Evolutionary conservation across 2,888 invertebrate species (phyloP).

Genomic region (Tromatobia lineatoria): DNA sequence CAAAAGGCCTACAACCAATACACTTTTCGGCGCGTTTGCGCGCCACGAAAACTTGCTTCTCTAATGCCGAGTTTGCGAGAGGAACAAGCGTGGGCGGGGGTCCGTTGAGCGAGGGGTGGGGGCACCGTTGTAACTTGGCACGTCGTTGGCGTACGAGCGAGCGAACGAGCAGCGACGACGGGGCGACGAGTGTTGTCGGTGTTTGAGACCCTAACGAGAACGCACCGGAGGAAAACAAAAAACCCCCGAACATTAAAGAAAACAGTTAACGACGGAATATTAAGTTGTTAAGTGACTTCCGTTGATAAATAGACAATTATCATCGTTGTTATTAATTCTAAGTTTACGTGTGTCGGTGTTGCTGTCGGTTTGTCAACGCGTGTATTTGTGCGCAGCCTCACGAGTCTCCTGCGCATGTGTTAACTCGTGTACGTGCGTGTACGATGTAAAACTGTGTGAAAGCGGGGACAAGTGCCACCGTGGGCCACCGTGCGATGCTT

Average conservation of each 20-base stretch:
- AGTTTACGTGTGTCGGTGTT: slow-evolving; percentile 11
- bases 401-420: slow-evolving; percentile 1
- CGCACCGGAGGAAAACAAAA: slow-evolving; percentile 5
- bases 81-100: neutral
- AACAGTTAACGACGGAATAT: neutral
- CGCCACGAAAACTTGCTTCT: slow-evolving; percentile 33
- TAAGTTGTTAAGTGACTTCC: neutral
- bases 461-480: slow-evolving; percentile 65
- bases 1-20: neutral
- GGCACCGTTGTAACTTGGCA: slow-evolving; percentile 43
- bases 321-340: neutral
- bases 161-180: slow-evolving; percentile 40
- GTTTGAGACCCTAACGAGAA: neutral
- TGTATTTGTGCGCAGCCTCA: slow-evolving; percentile 46
- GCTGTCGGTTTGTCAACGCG: slow-evolving; percentile 31
- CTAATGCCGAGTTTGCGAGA: neutral
- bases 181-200: slow-evolving; percentile 20
- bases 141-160: slow-evolving; percentile 51
- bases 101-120: neutral
- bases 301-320: neutral
- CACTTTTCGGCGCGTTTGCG: slow-evolving; percentile 41
- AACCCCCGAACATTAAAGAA: neutral
- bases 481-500: slow-evolving; percentile 66
- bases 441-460: slow-evolving; percentile 20
- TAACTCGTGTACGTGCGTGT: neutral